Evolutionary conservation across 2,888 invertebrate species (phyloP).

Genomic region (Latrodectus elegans): DNA sequence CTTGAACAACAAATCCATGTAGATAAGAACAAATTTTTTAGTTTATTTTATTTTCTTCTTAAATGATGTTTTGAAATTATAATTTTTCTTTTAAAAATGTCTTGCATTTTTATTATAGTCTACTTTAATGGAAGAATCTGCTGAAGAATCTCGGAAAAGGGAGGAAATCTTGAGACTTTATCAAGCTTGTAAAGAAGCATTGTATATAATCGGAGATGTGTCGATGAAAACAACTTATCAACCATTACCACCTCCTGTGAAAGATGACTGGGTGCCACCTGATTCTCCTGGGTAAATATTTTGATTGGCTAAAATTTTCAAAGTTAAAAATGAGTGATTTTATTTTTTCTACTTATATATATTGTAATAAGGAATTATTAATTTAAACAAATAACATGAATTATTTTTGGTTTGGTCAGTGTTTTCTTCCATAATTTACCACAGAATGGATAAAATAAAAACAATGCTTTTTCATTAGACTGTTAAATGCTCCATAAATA

Average conservation of each 20-base stretch:
- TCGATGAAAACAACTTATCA: constrained; percentile 97
- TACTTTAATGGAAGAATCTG: constrained; percentile 99
- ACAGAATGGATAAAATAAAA: no score
- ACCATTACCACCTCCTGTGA: constrained; percentile 96
- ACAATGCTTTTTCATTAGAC: no score
- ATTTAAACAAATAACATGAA: no score
- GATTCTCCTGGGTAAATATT: constrained; percentile 58
- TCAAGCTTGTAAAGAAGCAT: constrained; percentile 98
- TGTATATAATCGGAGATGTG: constrained; percentile 97
- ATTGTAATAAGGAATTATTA: no score
- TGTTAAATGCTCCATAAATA: no score
- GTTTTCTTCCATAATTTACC: no score
- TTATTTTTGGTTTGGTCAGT: no score
- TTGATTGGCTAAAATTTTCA: no score
- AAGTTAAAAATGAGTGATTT: no score
- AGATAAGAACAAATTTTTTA: no score
- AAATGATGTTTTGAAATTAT: not conserved
- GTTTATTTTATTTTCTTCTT: not conserved
- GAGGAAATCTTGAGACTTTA: constrained; percentile 99
- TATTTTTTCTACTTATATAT: no score
- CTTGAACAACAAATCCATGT: not conserved
- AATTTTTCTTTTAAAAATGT: not conserved
- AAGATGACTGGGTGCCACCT: constrained; percentile 89
- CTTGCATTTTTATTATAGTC: constrained; percentile 77
- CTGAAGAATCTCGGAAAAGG: constrained; percentile 95